Evolutionary conservation across 2,113 vertebrate genomes (phyloP).

Genomic region (Callopanchax toddi): DNA sequence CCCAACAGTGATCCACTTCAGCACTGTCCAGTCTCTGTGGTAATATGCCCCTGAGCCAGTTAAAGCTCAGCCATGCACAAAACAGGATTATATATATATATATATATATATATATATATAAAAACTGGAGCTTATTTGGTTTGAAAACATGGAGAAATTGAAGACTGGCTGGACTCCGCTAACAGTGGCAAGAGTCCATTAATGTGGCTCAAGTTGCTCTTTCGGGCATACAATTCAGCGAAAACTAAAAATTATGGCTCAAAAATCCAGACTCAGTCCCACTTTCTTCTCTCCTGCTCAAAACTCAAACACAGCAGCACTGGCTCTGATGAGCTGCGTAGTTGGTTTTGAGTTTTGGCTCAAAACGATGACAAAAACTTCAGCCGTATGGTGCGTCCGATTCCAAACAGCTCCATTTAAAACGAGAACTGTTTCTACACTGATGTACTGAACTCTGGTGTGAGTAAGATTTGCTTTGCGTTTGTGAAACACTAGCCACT

Average conservation of each 20-base stretch:
- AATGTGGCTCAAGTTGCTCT: conserved; percentile 1
- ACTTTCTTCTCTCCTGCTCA: not conserved
- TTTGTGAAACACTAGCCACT: not conserved
- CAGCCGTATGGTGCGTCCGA: not conserved
- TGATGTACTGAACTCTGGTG: not conserved
- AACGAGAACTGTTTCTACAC: not conserved
- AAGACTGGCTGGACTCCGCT: not conserved
- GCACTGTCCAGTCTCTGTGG: conserved; percentile 6
- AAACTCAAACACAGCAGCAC: not conserved
- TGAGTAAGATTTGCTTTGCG: conserved; percentile 19
- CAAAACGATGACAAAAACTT: not conserved
- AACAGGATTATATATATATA: no score
- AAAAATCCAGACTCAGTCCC: not conserved
- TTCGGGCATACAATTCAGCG: not conserved
- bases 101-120: no score
- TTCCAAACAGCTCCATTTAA: not conserved
- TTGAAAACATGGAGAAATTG: conserved; percentile 6
- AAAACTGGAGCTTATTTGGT: conserved; percentile 3
- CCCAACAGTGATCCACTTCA: conserved; percentile 41
- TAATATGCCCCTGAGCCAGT: conserved; percentile 19
- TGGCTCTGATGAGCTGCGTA: not conserved
- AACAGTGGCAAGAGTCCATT: not conserved
- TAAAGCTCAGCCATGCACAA: conserved; percentile 19
- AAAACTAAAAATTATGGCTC: not conserved
- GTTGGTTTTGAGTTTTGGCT: not conserved